Evolutionary conservation across 2,888 invertebrate genomes (phyloP).

Genomic region (Drosophila prolongata): DNA sequence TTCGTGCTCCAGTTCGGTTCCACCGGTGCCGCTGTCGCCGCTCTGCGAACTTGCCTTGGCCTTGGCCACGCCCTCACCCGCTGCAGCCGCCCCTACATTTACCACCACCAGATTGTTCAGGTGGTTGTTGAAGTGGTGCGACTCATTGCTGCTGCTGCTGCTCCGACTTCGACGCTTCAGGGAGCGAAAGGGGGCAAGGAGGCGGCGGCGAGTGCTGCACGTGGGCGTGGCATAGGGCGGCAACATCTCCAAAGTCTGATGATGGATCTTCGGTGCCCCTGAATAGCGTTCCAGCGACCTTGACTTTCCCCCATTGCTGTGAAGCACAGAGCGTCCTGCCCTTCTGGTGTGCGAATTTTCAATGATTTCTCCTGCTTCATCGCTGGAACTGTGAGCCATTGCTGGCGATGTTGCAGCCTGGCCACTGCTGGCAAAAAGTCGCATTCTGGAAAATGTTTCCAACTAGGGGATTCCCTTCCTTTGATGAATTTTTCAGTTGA

Average conservation of each 20-base stretch:
- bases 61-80: conserved; percentile 45
- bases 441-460: conserved; percentile 45
- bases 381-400: conserved; percentile 57
- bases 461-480: not conserved
- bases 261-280: conserved; percentile 74
- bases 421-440: conserved; percentile 48
- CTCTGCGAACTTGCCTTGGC: conserved; percentile 78
- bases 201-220: conserved; percentile 71
- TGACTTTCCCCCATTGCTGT: conserved; percentile 71
- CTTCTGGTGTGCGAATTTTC: conserved; percentile 55
- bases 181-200: conserved; percentile 80
- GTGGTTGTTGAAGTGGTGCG: conserved; percentile 56
- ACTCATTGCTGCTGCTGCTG: conserved; percentile 81
- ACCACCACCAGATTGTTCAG: conserved; percentile 58
- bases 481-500: not conserved
- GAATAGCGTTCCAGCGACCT: conserved; percentile 82
- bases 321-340: not conserved
- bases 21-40: conserved; percentile 81
- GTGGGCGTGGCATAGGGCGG: conserved; percentile 74
- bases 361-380: conserved; percentile 70
- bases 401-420: conserved; percentile 47
- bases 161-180: conserved; percentile 82
- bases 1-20: conserved; percentile 82
- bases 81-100: conserved; percentile 47
- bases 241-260: conserved; percentile 39